Evolutionary conservation across 2,113 vertebrate genomes (phyloP), one percentile per base, ranked within the genome.

Genomic region (Camelus bactrianus): DNA sequence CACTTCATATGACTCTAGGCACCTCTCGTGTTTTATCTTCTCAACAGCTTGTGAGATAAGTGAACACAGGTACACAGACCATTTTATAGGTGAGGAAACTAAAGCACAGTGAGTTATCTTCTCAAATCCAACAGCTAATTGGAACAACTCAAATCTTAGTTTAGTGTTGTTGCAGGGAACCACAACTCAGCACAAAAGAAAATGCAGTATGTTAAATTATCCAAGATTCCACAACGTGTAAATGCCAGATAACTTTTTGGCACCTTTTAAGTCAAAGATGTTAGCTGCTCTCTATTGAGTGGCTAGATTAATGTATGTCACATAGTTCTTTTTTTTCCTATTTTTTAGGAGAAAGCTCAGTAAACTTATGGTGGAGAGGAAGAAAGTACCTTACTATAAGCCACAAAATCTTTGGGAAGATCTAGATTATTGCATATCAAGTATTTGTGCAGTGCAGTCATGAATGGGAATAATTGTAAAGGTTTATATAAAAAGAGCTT

Each of bases 11-110:
- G 88, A 81, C 24, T 77, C 19, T 69, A 76, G 64, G 80, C 58
- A 93, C 92, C 96, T 95, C 38, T 96, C 42, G 32, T 48, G 50
- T 90, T 91, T 91, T 91, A 95, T 81, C 46, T 84, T 91, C 62
- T 94, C 60, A 85, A 24, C 22, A 65, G 67, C 30, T 48, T 60
- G 64, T 10, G 30, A 93, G 85, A 93, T 87, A 89, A 58, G 30
- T 72, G 19, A 89, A 89, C 83, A 87, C 12, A 92, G 35, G 48
- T 56, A 81, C 17, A 93, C 20, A 48, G 10, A 54, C 60, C 7
- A 16, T 76, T 81, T 87, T 91, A 38, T 73, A 94, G 77, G 60
- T 79, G 54, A 87, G 56, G 50, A 82, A 82, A 62, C 12, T 58
- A 80, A 75, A 82, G 64, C 89, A 91, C 9, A 73, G 19, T 52